Evolutionary conservation across 2,113 vertebrate genomes (phyloP).

Genomic region (Sinocyclocheilus maitianheensis): DNA sequence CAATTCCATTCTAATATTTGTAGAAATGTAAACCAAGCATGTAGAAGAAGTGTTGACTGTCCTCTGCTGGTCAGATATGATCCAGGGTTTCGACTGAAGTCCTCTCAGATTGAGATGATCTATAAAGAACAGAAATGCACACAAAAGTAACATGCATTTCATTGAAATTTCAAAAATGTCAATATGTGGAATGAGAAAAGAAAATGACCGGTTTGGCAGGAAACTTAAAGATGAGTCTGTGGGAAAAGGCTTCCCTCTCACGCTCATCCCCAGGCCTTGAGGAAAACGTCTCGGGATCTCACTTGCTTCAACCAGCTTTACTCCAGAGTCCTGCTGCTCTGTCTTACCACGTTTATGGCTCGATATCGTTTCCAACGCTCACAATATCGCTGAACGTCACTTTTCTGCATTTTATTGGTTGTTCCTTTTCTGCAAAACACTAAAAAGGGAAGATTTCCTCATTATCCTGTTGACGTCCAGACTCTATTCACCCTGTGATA

Average conservation of each 20-base stretch:
- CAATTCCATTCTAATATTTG: background rate
- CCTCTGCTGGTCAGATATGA: conserved; percentile 1
- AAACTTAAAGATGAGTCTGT: conserved; percentile 56
- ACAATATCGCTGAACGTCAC: conserved; percentile 63
- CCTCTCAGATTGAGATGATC: background rate
- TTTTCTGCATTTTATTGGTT: conserved; percentile 55
- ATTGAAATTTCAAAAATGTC: background rate
- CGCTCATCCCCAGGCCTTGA: background rate
- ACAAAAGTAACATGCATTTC: no score
- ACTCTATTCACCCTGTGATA: background rate
- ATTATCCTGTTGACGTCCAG: background rate
- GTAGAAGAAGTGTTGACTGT: background rate
- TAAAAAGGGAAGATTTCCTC: background rate
- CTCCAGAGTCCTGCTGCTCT: background rate
- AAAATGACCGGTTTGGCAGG: conserved; percentile 47
- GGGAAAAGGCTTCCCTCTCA: conserved; percentile 60
- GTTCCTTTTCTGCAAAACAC: conserved; percentile 8
- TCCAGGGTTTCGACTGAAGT: background rate
- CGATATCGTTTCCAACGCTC: conserved; percentile 1
- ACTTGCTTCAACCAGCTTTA: background rate
- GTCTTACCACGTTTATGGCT: background rate
- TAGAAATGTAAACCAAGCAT: background rate
- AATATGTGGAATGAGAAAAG: background rate
- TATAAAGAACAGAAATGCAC: background rate
- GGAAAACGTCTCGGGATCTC: background rate